A percentile compares a stretch with the other conserved stretches of the same genome.
These are phyloP conservation scores for Threskiornis aethiopicus DNA, from an alignment of 2,797 vertebrate species.

Conservation along the genomic window DNA sequence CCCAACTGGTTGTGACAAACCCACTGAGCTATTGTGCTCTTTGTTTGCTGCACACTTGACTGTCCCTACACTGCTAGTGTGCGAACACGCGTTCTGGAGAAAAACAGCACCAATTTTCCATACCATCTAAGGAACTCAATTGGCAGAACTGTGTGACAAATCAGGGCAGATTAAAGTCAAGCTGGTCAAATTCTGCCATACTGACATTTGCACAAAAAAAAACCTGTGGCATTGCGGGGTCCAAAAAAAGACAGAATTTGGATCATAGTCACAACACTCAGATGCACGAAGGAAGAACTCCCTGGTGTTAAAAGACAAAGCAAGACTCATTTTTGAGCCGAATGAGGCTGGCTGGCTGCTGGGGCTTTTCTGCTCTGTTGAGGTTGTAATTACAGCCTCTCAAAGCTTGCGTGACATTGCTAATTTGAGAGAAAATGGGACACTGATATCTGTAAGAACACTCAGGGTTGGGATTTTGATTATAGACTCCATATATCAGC, in stretches of 20 bases:
- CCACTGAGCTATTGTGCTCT: not conserved
- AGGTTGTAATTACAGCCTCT: conserved; percentile 74
- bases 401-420: conserved; percentile 75
- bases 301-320: conserved; percentile 39
- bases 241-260: not conserved
- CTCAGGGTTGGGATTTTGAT: conserved; percentile 52
- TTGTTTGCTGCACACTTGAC: not conserved
- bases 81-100: not conserved
- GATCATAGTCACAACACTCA: not conserved
- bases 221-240: not conserved
- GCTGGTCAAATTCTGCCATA: conserved; percentile 20
- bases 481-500: conserved; percentile 40
- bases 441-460: conserved; percentile 71
- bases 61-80: not conserved
- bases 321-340: conserved; percentile 33
- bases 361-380: conserved; percentile 75
- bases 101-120: conserved; percentile 47
- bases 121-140: conserved; percentile 31
- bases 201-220: not conserved
- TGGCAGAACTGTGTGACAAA: conserved; percentile 56
- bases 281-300: conserved; percentile 9
- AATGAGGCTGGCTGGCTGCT: conserved; percentile 29
- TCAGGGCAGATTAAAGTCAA: conserved; percentile 51
- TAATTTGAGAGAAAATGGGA: conserved; percentile 77
- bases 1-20: not conserved